Base-by-base conservation (phyloP, 2,797 vertebrate species). In the Steatocranus sp. region DNA sequence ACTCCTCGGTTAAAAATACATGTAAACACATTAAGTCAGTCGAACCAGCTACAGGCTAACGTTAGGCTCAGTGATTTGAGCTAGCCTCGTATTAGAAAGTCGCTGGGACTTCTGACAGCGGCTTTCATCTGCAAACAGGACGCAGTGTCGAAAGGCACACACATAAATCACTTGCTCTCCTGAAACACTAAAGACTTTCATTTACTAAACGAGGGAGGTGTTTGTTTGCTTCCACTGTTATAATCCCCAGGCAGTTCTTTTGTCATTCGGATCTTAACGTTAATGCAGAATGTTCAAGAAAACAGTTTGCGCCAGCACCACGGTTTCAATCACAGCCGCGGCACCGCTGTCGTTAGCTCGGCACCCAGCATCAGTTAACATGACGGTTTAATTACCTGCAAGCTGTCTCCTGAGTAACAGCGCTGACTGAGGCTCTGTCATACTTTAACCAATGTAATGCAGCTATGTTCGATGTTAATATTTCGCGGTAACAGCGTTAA, bases 351-450 rank as follows among this genome's bases (percentile, higher is more conserved):
- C 83, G 86, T 84, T 92, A 94, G 93, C 92, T 85, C 34, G 32
- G 34, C 54, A 36, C 27, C 54, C 80, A 78, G 84, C 82, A 75
- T 54, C 88, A 50, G 79, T 81, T 78, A 75, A 81, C 78, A 82
- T 18, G 70, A 46, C 58, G 23, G 86, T 88, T 92, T 83, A 3
- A 83, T 97, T 97, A 99, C 98, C 98, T 97, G 98, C 98, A 87
- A 99, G 97, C 96, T 99, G 98, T 96, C 98, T 98, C 96, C 97
- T 97, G 96, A 99, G 97, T 93, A 99, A 96, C 96, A 99, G 96
- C 93, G 96, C 98, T 83, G 98, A 98, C 96, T 98, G 98, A 87
- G 97, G 97, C 97, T 99, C 98, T 97, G 97, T 98, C 98, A 99
- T 99, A 84, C 53, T 91, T 92, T 51, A 88, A 51, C 73, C 48